A percentile compares a stretch with the other conserved stretches of the same genome.
phyloP scores from a whole-genome alignment of 2,888 invertebrate species.

The Carpatolechia fugitivella region DNA sequence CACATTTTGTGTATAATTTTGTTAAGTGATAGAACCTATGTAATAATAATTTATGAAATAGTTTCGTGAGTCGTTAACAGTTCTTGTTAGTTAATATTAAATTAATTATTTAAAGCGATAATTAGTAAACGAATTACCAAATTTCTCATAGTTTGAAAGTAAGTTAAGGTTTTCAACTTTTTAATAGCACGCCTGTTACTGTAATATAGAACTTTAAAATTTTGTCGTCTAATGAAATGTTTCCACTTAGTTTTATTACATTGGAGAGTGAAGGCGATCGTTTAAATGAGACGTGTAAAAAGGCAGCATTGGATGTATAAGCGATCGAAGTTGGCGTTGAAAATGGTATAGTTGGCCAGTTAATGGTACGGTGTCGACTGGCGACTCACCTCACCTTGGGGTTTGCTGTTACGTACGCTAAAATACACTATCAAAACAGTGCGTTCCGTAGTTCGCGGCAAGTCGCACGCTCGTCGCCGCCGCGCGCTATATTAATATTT shows the following conservation, averaged over 20 bases:
- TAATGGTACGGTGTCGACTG: conserved; percentile 41
- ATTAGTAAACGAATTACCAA: neutral
- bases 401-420: conserved; percentile 66
- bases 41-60: too few species aligned
- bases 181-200: conserved; percentile 18
- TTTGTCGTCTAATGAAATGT: conserved; percentile 9
- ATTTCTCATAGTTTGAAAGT: conserved; percentile 26
- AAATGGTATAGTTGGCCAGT: conserved; percentile 40
- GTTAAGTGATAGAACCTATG: too few species aligned
- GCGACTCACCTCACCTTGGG: conserved; percentile 57
- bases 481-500: conserved; percentile 28
- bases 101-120: conserved; percentile 1
- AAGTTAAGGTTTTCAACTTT: conserved; percentile 51
- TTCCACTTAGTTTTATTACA: conserved; percentile 24
- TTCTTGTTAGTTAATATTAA: neutral
- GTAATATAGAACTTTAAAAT: conserved; percentile 3
- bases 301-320: conserved; percentile 41
- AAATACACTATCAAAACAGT: conserved; percentile 76
- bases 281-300: conserved; percentile 15
- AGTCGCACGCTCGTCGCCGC: conserved; percentile 47
- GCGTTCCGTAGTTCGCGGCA: conserved; percentile 48
- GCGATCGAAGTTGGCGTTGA: conserved; percentile 37
- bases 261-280: neutral
- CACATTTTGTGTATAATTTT: too few species aligned
- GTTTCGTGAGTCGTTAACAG: neutral